phyloP scores from a whole-genome alignment of 2,888 invertebrate species.

The Pristionchus mayeri region DNA sequence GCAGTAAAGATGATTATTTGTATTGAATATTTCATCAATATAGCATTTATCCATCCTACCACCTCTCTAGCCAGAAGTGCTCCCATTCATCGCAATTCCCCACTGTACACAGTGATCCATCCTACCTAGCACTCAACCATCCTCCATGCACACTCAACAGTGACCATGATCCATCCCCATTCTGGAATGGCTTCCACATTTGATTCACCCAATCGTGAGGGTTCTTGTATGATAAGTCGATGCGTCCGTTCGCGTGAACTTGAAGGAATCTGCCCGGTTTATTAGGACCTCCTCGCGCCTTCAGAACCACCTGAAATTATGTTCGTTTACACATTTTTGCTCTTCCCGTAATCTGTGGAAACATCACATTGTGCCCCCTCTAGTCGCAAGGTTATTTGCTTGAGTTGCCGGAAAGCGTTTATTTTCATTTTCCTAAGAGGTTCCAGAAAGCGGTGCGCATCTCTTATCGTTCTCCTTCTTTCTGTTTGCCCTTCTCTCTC shows the following conservation, averaged over 20 bases:
- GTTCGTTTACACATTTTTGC: neutral
- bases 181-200: neutral
- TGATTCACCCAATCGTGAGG: neutral
- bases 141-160: neutral
- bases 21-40: too few species aligned
- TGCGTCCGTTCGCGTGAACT: neutral
- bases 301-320: neutral
- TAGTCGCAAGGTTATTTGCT: too few species aligned
- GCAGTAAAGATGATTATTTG: too few species aligned
- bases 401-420: too few species aligned
- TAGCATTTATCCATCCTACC: too few species aligned
- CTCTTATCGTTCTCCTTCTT: too few species aligned
- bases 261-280: conserved; percentile 5
- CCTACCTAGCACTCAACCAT: neutral
- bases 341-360: neutral
- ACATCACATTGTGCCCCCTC: too few species aligned
- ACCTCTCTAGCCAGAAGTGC: too few species aligned
- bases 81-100: neutral
- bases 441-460: too few species aligned
- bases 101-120: neutral
- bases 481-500: too few species aligned
- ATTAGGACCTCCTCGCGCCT: neutral
- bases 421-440: too few species aligned
- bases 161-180: neutral
- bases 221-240: neutral